Evolutionary conservation across 2,888 invertebrate species (phyloP).

Genomic region (Pedicia rivosa): DNA sequence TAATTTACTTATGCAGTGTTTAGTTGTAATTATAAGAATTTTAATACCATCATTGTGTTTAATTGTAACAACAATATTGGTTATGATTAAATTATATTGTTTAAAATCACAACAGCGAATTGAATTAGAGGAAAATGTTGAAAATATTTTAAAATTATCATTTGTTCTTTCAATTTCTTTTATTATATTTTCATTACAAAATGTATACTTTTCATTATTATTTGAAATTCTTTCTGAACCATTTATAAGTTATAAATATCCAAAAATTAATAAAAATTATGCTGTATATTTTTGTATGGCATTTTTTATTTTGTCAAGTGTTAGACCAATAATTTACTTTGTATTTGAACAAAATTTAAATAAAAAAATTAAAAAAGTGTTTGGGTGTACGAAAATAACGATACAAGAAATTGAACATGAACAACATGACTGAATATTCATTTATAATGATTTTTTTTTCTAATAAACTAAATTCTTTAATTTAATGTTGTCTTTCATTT

Average conservation of each 20-base stretch:
- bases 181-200: constrained; percentile 11
- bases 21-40: constrained; percentile 10
- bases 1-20: constrained; percentile 11
- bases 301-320: constrained; percentile 9
- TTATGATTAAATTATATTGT: constrained; percentile 7
- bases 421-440: too few species aligned
- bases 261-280: constrained; percentile 7
- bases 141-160: constrained; percentile 9
- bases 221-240: constrained; percentile 13
- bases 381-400: neutral
- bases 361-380: neutral
- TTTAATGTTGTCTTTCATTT: too few species aligned
- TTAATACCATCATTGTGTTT: constrained; percentile 10
- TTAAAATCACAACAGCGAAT: constrained; percentile 4
- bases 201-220: constrained; percentile 12
- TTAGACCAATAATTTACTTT: constrained; percentile 11
- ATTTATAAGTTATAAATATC: constrained; percentile 12
- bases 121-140: constrained; percentile 11
- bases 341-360: neutral
- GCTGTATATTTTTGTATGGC: constrained; percentile 10
- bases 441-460: too few species aligned
- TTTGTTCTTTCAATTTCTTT: constrained; percentile 9
- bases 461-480: too few species aligned
- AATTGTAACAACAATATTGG: constrained; percentile 7
- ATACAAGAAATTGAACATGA: too few species aligned